Base-by-base conservation (phyloP, 2,113 vertebrate species). In the Haemorhous mexicanus region DNA sequence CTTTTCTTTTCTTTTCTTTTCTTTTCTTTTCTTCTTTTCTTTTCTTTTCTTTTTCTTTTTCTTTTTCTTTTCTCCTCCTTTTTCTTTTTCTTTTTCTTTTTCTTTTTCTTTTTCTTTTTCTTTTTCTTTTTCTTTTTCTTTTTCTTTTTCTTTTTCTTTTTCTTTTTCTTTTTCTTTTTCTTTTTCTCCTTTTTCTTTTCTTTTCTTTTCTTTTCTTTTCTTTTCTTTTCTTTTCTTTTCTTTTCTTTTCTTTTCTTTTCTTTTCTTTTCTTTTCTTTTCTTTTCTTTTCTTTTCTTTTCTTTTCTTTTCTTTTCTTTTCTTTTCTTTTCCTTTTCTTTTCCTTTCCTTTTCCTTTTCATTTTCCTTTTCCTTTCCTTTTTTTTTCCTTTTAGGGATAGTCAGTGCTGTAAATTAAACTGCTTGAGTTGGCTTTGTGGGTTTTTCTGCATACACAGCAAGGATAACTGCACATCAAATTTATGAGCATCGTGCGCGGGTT, bases 391-490 rank as follows among this genome's bases (percentile, higher is more conserved):
- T 77, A 7, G 43, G 49, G 76, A 95, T 33, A 88, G 32, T 56
- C 93, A 69, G n/a, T n/a, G n/a, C 79, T 97, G 95, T 97, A 98
- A 98, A 98, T 98, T 98, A 97, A 98, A 97, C 94, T n/a, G 96
- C 95, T 96, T 94, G 95, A 97, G 90, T 76, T 97, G 96, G 93
- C 96, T 98, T 98, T 97, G 94, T 97, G 94, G n/a, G 3, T 5
- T 96, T 97, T 98, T 98, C 97, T 98, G 97, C 98, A 98, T 98
- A 98, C 97, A 93, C 98, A 98, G 98, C 97, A 97, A 98, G 98
- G 97, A 98, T 98, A 98, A 98, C 97, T 98, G 97, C 97, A 97
- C 96, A 97, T 98, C 97, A 98, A 98, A 98, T 98, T 98, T 98
- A 98, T 98, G 98, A 97, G 97, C 96, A 97, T 98, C 96, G 74